A percentile compares a stretch with the other conserved stretches of the same genome.
These are phyloP conservation scores for Chunga burmeisteri DNA, from an alignment of 2,113 vertebrate genomes.

Conservation along the genomic window DNA sequence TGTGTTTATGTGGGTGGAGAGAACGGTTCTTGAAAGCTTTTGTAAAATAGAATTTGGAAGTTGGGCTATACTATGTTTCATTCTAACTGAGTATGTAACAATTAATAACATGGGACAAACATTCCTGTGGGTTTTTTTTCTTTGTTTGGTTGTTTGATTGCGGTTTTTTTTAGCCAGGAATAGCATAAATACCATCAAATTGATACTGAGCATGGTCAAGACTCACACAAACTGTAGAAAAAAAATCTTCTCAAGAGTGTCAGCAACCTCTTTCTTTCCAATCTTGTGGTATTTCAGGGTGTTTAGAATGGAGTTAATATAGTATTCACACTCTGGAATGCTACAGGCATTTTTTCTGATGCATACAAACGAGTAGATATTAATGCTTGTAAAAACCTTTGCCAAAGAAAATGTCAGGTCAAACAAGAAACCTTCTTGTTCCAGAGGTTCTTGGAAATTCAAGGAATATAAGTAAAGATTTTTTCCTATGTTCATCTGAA, in stretches of 20 bases:
- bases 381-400: slow-evolving; percentile 27
- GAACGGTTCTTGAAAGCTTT: not conserved
- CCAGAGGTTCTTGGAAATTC: not conserved
- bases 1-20: not conserved
- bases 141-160: not conserved
- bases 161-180: not conserved
- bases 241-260: not conserved
- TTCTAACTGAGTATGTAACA: not conserved
- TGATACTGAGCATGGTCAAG: not conserved
- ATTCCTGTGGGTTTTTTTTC: not conserved
- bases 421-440: slow-evolving; percentile 9
- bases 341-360: not conserved
- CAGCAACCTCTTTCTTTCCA: not conserved
- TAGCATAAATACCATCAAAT: not conserved
- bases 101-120: not conserved
- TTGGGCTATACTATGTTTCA: not conserved
- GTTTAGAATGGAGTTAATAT: not conserved
- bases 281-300: not conserved
- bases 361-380: slow-evolving; percentile 15
- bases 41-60: not conserved
- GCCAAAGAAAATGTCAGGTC: slow-evolving; percentile 9
- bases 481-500: not conserved
- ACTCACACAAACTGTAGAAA: not conserved
- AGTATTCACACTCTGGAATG: not conserved
- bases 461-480: not conserved